Conservation (phyloP, 2,888 invertebrate genomes). For the Tetragonisca angustula region DNA sequence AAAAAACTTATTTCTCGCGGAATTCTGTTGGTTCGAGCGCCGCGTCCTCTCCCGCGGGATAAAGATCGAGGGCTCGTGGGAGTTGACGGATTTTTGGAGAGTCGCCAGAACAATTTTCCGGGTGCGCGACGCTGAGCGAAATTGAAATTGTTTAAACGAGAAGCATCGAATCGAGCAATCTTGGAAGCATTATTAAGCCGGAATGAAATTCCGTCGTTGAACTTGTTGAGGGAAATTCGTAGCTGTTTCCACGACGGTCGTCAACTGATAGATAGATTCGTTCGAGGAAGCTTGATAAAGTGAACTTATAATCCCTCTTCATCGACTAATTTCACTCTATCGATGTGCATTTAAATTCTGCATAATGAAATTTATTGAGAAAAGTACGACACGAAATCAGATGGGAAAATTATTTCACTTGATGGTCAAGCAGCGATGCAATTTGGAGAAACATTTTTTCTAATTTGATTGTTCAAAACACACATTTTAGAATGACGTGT, state of each 20-base stretch:
- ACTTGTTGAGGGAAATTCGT: background rate
- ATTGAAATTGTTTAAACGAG: constrained; percentile 32
- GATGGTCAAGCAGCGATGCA: no score
- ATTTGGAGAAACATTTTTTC: no score
- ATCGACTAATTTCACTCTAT: background rate
- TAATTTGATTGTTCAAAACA: no score
- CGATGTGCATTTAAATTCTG: no score
- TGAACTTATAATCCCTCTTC: background rate
- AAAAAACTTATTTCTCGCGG: background rate
- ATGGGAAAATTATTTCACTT: no score
- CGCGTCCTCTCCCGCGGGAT: background rate
- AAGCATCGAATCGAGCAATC: background rate
- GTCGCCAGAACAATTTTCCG: constrained; percentile 26
- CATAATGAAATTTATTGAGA: no score
- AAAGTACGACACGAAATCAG: no score
- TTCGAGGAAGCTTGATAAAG: background rate
- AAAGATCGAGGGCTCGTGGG: background rate
- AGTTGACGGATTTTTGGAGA: background rate
- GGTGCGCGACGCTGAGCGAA: background rate
- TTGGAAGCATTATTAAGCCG: background rate
- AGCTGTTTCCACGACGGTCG: background rate
- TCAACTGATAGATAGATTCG: background rate
- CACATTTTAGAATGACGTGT: no score
- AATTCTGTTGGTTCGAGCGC: background rate
- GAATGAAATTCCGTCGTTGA: constrained; percentile 11